Evolutionary conservation across 2,888 invertebrate species (phyloP).

Genomic region (Plemyria rubiginata): DNA sequence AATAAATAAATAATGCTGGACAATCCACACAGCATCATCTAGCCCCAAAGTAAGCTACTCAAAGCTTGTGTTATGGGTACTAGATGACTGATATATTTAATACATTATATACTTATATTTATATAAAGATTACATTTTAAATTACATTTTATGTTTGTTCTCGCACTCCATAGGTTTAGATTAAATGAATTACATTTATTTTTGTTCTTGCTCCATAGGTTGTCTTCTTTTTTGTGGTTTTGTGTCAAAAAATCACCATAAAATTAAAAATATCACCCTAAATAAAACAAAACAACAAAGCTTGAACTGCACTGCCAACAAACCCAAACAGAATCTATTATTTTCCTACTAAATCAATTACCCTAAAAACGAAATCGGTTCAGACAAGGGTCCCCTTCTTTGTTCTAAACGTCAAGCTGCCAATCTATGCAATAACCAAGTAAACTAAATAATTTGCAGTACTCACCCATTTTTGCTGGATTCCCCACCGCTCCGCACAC

Average conservation of each 20-base stretch:
- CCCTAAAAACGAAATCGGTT: constrained; percentile 43
- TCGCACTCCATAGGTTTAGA: no score
- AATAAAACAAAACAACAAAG: background rate
- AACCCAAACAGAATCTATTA: constrained; percentile 2
- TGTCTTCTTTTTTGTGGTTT: background rate
- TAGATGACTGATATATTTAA: no score
- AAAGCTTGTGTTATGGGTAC: no score
- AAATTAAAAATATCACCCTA: no score
- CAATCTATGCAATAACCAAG: constrained; percentile 60
- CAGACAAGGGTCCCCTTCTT: constrained; percentile 51
- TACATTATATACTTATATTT: no score
- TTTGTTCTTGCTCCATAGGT: background rate
- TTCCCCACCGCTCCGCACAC: constrained; percentile 62
- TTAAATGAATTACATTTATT: no score
- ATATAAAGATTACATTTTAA: no score
- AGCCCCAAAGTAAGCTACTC: no score
- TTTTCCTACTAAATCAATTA: constrained; percentile 37
- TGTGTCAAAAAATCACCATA: background rate
- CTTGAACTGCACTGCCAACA: background rate
- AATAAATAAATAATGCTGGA: no score
- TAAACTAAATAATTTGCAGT: constrained; percentile 65
- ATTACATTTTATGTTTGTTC: no score
- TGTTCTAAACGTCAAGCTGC: constrained; percentile 63
- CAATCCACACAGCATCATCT: no score
- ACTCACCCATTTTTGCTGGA: constrained; percentile 82